Evolutionary conservation across 2,888 invertebrate genomes (phyloP).

Genomic region (Himalopsyche tibetana): DNA sequence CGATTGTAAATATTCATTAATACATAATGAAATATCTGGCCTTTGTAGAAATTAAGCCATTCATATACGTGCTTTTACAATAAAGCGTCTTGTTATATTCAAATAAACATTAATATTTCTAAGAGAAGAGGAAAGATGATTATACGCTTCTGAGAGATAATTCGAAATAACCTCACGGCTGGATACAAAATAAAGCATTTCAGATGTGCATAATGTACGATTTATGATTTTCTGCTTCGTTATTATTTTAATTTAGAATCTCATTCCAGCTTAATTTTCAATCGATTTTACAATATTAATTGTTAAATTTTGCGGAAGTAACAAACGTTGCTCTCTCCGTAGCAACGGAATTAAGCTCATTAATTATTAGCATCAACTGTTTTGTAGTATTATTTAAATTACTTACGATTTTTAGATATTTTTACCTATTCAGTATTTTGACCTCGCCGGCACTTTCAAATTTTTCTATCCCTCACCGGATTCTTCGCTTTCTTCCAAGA

Average conservation of each 20-base stretch:
- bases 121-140: not conserved
- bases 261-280: not conserved
- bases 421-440: no score
- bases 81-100: not conserved
- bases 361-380: no score
- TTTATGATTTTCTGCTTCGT: not conserved
- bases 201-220: not conserved
- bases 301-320: not conserved
- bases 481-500: no score
- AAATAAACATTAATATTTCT: constrained; percentile 2
- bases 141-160: not conserved
- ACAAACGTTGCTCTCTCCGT: no score
- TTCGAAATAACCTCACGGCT: not conserved
- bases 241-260: not conserved
- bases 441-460: no score
- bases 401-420: no score
- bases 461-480: no score
- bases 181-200: not conserved
- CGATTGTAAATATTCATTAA: no score
- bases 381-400: no score
- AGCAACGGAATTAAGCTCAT: no score
- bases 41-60: no score
- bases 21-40: no score
- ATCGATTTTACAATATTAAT: not conserved
- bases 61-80: not conserved